Evolutionary conservation across 2,888 invertebrate species (phyloP).

Genomic region (Xestoiulus laeticollis): DNA sequence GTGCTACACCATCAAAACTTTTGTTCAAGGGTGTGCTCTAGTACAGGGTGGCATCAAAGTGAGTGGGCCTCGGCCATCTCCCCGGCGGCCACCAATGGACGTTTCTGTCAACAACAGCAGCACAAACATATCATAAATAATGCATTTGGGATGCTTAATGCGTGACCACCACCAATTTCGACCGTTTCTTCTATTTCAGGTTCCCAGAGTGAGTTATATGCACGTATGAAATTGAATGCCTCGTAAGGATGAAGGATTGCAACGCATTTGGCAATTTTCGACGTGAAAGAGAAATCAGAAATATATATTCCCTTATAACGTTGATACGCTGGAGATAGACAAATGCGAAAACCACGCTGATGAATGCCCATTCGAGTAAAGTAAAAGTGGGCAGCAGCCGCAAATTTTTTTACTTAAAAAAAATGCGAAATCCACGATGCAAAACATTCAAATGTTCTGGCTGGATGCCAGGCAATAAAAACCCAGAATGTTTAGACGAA

Average conservation of each 20-base stretch:
- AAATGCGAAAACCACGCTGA: background rate
- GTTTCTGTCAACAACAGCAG: conserved; percentile 16
- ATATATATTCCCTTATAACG: background rate
- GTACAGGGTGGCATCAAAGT: background rate
- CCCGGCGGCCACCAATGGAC: background rate
- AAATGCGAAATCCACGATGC: background rate
- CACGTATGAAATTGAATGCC: conserved; percentile 28
- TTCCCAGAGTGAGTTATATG: background rate
- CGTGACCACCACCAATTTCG: conserved; percentile 28
- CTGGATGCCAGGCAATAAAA: conserved; percentile 5
- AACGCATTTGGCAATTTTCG: background rate
- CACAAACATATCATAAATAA: background rate
- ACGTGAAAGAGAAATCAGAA: background rate
- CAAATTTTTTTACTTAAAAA: background rate
- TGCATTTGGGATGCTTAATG: conserved; percentile 32
- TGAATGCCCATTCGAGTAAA: background rate
- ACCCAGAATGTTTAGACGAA: background rate
- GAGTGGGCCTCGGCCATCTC: background rate
- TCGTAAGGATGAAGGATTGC: conserved; percentile 10
- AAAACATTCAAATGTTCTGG: background rate
- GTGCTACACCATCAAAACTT: too few relatives aligned
- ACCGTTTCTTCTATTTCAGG: background rate
- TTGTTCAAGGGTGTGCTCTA: too few relatives aligned
- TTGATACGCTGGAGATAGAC: background rate
- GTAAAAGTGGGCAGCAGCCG: background rate